phyloP scores from a whole-genome alignment of 2,797 vertebrate genomes.

The Knipowitschia caucasica region DNA sequence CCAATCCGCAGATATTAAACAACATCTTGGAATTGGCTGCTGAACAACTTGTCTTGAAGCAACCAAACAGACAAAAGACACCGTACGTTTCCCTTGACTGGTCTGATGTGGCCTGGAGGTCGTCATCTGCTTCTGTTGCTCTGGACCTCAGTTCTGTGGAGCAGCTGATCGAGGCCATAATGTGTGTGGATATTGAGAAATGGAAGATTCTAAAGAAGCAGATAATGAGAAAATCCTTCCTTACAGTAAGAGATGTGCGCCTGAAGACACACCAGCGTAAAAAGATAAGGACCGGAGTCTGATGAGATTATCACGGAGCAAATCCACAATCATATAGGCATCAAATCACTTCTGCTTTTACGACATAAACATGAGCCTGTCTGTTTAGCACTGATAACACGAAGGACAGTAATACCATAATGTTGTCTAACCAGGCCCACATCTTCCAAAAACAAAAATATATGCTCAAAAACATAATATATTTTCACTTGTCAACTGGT shows the following conservation, averaged over 20 bases:
- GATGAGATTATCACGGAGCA: conserved; percentile 32
- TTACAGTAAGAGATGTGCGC: conserved; percentile 38
- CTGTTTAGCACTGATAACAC: conserved; percentile 3
- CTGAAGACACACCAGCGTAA: conserved; percentile 36
- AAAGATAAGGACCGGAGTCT: conserved; percentile 47
- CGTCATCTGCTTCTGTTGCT: conserved; percentile 69
- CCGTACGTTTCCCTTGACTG: conserved; percentile 5
- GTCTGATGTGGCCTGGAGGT: conserved; percentile 28
- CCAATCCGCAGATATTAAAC: too few species aligned
- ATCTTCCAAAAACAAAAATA: too few species aligned
- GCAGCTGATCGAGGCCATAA: conserved; percentile 65
- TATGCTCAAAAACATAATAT: too few species aligned
- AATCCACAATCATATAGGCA: conserved; percentile 26
- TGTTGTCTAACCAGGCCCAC: too few species aligned
- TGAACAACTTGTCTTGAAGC: background rate
- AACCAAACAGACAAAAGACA: conserved; percentile 5
- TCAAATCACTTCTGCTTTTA: conserved; percentile 16
- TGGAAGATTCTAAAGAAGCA: conserved; percentile 69
- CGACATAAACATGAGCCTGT: conserved; percentile 10
- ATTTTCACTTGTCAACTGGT: too few species aligned
- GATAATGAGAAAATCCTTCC: conserved; percentile 64
- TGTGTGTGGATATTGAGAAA: conserved; percentile 70
- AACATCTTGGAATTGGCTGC: too few species aligned
- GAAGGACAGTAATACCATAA: background rate
- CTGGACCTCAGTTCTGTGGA: conserved; percentile 53